Percentiles rank a stretch among this genome's conserved stretches.
Conservation (phyloP, 2,888 invertebrate species). For the Halocaridina rubra region DNA sequence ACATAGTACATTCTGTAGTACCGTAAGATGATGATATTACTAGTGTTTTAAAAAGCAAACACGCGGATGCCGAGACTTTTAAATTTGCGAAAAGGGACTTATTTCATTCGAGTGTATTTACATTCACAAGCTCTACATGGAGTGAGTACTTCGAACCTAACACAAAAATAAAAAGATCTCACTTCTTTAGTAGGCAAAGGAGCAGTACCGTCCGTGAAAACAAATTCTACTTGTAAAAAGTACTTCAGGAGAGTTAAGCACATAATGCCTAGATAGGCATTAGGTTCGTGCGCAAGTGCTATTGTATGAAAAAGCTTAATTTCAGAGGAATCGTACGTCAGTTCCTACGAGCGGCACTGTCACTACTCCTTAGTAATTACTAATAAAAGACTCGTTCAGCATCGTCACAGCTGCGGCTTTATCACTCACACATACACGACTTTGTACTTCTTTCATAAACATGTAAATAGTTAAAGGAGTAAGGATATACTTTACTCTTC, state of each 20-base stretch:
- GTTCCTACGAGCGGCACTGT: slow-evolving; percentile 17
- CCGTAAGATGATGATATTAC: slow-evolving; percentile 20
- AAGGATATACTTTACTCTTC: too few species aligned
- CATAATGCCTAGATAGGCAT: too few species aligned
- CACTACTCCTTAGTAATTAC: background rate
- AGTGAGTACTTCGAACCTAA: slow-evolving; percentile 23
- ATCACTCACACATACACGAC: slow-evolving; percentile 31
- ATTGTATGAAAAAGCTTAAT: too few species aligned
- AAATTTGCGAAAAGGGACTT: slow-evolving; percentile 8
- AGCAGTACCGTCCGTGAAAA: too few species aligned
- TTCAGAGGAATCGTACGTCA: too few species aligned
- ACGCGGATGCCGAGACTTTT: slow-evolving; percentile 34
- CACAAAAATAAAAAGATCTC: too few species aligned
- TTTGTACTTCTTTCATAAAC: slow-evolving; percentile 56
- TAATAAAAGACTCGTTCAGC: background rate
- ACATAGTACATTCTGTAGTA: slow-evolving; percentile 33
- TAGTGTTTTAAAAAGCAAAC: slow-evolving; percentile 50
- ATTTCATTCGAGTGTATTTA: slow-evolving; percentile 43
- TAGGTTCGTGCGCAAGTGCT: too few species aligned
- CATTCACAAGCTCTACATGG: slow-evolving; percentile 32
- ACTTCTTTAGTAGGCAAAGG: too few species aligned
- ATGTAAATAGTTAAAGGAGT: background rate
- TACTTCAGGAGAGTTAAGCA: too few species aligned
- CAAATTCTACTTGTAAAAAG: too few species aligned
- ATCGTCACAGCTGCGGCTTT: slow-evolving; percentile 13